Conservation (phyloP, 1,140 invertebrate genomes). For the Cyclina sinensis region DNA sequence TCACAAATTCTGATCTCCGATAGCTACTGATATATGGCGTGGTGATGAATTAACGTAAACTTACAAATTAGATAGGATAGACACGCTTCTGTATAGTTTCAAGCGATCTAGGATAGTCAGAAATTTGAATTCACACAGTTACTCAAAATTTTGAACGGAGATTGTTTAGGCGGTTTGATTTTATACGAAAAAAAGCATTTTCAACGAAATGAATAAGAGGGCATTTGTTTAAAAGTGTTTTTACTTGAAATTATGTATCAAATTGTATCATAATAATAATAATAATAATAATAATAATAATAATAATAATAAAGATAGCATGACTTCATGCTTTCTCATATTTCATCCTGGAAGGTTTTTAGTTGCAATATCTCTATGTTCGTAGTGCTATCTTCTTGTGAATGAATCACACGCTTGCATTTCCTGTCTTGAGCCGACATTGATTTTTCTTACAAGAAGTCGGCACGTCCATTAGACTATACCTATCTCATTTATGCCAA, state of each 20-base stretch:
- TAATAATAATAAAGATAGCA: too few relatives aligned
- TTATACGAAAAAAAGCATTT: too few relatives aligned
- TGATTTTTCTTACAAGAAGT: slow-evolving; percentile 47
- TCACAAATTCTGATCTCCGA: slow-evolving; percentile 29
- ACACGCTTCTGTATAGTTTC: neutral
- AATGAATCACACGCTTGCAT: too few relatives aligned
- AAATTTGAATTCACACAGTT: neutral
- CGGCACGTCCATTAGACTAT: slow-evolving; percentile 53
- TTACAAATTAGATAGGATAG: slow-evolving; percentile 34
- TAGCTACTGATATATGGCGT: neutral
- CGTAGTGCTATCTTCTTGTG: neutral
- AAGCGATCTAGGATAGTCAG: neutral
- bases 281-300: too few relatives aligned
- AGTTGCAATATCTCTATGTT: neutral
- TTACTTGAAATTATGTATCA: too few relatives aligned
- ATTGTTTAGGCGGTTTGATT: too few relatives aligned
- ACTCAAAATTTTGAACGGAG: neutral
- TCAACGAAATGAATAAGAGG: too few relatives aligned
- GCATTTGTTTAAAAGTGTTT: too few relatives aligned
- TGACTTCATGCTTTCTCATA: too few relatives aligned
- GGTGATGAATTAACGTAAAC: slow-evolving; percentile 33
- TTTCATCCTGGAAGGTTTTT: too few relatives aligned
- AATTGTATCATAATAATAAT: too few relatives aligned
- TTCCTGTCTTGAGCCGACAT: slow-evolving; percentile 47
- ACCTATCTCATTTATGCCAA: slow-evolving; percentile 51